Base-by-base conservation (phyloP, 2,113 vertebrate species). In the Strigops habroptila region DNA sequence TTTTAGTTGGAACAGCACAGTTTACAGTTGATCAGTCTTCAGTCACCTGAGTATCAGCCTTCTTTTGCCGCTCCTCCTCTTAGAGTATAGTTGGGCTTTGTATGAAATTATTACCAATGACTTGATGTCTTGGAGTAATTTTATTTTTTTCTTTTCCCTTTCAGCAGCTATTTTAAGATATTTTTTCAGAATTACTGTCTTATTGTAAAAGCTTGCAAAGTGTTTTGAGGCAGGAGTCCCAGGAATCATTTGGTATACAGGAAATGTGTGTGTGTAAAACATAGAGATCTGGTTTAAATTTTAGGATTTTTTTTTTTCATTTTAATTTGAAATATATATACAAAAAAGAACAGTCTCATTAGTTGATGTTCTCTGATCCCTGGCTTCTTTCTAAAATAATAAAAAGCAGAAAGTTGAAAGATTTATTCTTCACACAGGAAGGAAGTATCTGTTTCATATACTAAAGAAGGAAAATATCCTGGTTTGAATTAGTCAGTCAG, bases 361-460 rank as follows among this genome's bases (percentile, higher is more conserved):
- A 92, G 70, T 30, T 96, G 86, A 78, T 91, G 57, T 87, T 82
- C 55, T 95, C 74, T 95, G 95, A 95, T 95, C 63, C 63, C 90
- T 91, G 88, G 35, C 75, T 96, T 95, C 74, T 96, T 95, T 95
- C 91, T 91, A 85, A 87, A 95, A 89, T 96, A 95, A 95, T 96
- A 92, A 87, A 87, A 95, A 95, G 65, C 94, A 95, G 93, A 96
- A 90, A 9, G 2, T 76, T 87, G 65, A 79, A 93, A 52, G 41
- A 65, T 91, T 95, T 89, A 22, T 82, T 90, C 46, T 82, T 95
- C 82, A 88, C 62, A 82, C n/a, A 65, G 86, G 87, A 93, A 96
- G 86, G 70, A 97, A 95, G 67, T 90, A 82, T 82, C 74, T 95
- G 62, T 93, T 93, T 95, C 86, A 2, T 92, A 31, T 91, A 73